Evolutionary conservation across 2,113 vertebrate species (phyloP).

Genomic region (Mystacornis crossleyi): DNA sequence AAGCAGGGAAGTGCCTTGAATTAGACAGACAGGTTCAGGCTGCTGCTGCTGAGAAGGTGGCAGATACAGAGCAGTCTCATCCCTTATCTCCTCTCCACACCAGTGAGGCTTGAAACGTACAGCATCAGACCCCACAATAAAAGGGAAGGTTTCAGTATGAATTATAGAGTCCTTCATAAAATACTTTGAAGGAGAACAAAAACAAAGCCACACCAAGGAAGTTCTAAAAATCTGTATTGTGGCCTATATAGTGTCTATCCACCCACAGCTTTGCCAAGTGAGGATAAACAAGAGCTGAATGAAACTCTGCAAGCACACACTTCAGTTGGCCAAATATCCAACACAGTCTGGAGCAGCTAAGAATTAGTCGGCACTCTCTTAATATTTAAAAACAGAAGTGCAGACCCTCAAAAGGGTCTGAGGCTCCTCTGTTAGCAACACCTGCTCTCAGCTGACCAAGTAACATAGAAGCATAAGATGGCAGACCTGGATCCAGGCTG

Average conservation of each 20-base stretch:
- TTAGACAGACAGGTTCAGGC: not conserved
- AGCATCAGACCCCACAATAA: not conserved
- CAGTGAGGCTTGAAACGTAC: fast-evolving
- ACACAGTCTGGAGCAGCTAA: not conserved
- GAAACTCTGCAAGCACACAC: not conserved
- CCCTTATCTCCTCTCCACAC: not conserved
- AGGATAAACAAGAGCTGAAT: slow-evolving; percentile 53
- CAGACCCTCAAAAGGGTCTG: not conserved
- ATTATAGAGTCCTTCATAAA: not conserved
- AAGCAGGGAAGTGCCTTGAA: not conserved
- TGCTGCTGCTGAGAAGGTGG: not conserved
- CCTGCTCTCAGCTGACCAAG: not conserved
- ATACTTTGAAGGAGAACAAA: not conserved
- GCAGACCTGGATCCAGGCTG: not conserved
- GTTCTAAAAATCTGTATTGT: slow-evolving; percentile 8
- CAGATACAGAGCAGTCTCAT: not conserved
- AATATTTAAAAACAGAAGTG: not conserved
- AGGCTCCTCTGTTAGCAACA: not conserved
- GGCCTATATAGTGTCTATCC: slow-evolving; percentile 50
- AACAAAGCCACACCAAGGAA: not conserved
- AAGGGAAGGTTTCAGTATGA: not conserved
- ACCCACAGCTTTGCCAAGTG: slow-evolving; percentile 41
- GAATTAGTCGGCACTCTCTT: not conserved
- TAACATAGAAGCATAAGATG: not conserved
- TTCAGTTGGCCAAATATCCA: slow-evolving; percentile 17